A percentile compares a stretch with the other conserved stretches of the same genome.
phyloP scores from a whole-genome alignment of 2,113 vertebrate species.

The Ursus arctos region DNA sequence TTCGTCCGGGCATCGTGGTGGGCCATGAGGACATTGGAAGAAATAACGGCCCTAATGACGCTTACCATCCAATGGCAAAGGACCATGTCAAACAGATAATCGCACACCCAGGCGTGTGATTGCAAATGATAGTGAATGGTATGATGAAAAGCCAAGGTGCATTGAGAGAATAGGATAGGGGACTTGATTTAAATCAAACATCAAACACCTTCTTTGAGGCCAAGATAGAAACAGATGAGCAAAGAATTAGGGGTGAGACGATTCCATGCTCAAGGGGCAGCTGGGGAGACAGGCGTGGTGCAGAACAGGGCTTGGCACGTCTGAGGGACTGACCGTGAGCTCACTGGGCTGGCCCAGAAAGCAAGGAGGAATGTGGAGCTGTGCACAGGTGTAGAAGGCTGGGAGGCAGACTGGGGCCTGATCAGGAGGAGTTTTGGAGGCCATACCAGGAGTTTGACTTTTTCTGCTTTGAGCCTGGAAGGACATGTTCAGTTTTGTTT shows the following conservation, averaged over 20 bases:
- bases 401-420: neutral
- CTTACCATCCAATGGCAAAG: neutral
- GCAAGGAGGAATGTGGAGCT: fast-evolving
- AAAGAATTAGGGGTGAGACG: neutral
- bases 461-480: neutral
- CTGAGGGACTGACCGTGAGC: neutral
- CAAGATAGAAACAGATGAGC: neutral
- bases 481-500: neutral
- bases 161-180: neutral
- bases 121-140: neutral
- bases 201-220: neutral
- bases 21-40: neutral
- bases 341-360: neutral
- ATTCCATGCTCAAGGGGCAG: neutral
- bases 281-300: too few species aligned
- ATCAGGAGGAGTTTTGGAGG: neutral
- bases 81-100: neutral
- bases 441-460: neutral
- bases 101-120: neutral
- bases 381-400: neutral
- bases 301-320: neutral
- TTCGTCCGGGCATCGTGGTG: neutral
- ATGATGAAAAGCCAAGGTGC: neutral
- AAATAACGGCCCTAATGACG: neutral
- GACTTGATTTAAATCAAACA: neutral